These are phyloP conservation scores for Bombus confusus DNA, from an alignment of 1,140 invertebrate species.

Conservation along the genomic window DNA sequence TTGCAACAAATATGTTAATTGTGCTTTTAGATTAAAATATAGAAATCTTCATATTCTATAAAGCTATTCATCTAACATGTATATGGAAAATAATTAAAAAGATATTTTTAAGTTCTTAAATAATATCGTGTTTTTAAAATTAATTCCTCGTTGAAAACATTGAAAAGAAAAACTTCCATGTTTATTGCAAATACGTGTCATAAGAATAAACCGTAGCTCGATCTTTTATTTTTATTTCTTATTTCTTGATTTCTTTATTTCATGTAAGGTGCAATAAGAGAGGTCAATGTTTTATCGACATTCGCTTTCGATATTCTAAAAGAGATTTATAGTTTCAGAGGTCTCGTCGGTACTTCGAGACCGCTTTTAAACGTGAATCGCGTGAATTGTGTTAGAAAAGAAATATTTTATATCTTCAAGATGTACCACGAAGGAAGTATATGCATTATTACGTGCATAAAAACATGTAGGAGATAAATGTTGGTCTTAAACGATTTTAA, in stretches of 20 bases:
- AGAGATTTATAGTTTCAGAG: not conserved
- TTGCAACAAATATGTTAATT: not conserved
- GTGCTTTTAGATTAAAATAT: not conserved
- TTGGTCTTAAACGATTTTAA: constrained; percentile 39
- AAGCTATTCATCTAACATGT: not conserved
- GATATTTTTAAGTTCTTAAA: not conserved
- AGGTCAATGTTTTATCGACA: not conserved
- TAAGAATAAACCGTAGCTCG: not conserved
- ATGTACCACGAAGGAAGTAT: not conserved
- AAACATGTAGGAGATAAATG: constrained; percentile 22
- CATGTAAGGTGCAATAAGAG: not conserved
- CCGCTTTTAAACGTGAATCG: constrained; percentile 2
- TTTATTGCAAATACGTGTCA: not conserved
- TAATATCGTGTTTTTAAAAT: not conserved
- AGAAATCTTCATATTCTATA: not conserved
- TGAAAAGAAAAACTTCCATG: not conserved
- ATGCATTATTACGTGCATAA: not conserved
- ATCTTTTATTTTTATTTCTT: not conserved
- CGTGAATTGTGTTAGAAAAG: not conserved
- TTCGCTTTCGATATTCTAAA: constrained; percentile 19
- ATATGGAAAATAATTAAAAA: not conserved
- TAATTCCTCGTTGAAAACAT: not conserved
- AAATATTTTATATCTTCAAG: constrained; percentile 33
- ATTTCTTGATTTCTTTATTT: not conserved
- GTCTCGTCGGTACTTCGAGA: not conserved